Conservation (phyloP, 2,797 vertebrate genomes). For the Pristis pectinata region DNA sequence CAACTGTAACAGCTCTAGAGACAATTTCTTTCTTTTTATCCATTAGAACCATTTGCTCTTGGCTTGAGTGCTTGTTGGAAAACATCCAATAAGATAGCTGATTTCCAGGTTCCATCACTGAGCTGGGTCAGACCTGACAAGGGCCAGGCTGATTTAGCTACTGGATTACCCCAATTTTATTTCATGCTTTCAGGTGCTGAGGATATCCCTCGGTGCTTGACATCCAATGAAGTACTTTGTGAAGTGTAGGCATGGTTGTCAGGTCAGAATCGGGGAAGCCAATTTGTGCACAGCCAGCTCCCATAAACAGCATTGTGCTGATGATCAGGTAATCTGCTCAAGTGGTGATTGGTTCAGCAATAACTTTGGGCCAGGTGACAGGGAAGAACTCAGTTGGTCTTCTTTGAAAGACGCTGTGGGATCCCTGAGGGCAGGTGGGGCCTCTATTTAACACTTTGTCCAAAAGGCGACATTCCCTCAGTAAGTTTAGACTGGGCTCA, state of each 20-base stretch:
- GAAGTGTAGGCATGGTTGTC: not conserved
- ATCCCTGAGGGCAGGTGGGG: not conserved
- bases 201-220: not conserved
- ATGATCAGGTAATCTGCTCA: not conserved
- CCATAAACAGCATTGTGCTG: not conserved
- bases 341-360: not conserved
- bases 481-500: not conserved
- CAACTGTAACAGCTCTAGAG: not conserved
- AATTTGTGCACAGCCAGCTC: not conserved
- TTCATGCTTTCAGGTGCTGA: not conserved
- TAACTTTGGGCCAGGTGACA: not conserved
- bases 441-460: not conserved
- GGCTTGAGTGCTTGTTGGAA: not conserved
- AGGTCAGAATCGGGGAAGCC: not conserved
- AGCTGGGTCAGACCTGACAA: not conserved
- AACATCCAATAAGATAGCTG: not conserved
- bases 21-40: too few species aligned
- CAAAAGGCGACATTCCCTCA: not conserved
- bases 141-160: too few species aligned
- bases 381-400: not conserved
- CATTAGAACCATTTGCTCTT: not conserved
- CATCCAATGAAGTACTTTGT: not conserved
- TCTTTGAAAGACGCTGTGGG: not conserved
- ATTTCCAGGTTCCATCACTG: not conserved
- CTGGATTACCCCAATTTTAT: too few species aligned